Evolutionary conservation across 2,797 vertebrate genomes (phyloP), one percentile per base, ranked within the genome.

Genomic region (Aldrovandia affinis): DNA sequence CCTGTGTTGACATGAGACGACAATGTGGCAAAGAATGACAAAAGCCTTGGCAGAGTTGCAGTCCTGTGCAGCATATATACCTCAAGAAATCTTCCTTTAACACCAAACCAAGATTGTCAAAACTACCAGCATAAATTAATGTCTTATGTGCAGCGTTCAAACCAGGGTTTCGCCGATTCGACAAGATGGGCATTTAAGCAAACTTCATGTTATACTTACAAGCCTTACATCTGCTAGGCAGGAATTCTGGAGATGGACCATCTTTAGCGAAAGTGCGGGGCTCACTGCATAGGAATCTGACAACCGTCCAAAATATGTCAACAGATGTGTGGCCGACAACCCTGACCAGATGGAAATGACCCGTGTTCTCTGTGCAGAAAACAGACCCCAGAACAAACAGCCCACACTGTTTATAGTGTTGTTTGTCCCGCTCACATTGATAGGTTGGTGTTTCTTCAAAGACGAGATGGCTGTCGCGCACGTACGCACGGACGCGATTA

Each of bases 401-500:
- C 33, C 20, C 57, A 36, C 77, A 36, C n/a, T 70, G 5, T 25
- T 39, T 15, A n/a, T 2, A 57, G 42, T n/a, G 54, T 44, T 85
- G 79, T 75, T 81, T 81, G 79, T 81, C n/a, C 42, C 25, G 47
- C 61, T 39, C 65, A 59, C 36, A 81, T 30, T 78, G 63, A 83
- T 63, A 50, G 2, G 20, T 18, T 83, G 33, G 54, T 63, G 6
- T 63, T 20, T 50, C 52, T 78, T 77, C 36, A 77, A 2, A 63
- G 50, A 52, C 15, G 91, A 86, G 87, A n/a, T n/a, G 33, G 3
- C 87, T 88, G 52, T 50, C 89, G 88, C 88, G 90, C 91, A 92
- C 87, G 85, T 92, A 91, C 85, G 89, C 89, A 89, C 88, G 87
- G 88, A 91, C 87, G 86, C 84, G 91, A 90, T 86, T 86, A 87